Evolutionary conservation across 1,140 invertebrate species (phyloP).

Genomic region (Telenomus remus): DNA sequence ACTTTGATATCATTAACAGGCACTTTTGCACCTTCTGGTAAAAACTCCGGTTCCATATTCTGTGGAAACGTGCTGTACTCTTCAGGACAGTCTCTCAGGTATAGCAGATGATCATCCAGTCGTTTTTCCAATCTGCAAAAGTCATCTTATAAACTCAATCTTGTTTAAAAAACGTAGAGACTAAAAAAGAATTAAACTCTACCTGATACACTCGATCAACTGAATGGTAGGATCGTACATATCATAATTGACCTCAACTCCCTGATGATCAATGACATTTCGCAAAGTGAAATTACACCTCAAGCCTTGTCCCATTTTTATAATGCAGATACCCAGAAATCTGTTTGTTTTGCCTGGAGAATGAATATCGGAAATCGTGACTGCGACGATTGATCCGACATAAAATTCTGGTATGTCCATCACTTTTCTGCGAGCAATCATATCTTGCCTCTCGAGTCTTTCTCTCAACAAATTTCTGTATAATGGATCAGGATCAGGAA

Average conservation of each 20-base stretch:
- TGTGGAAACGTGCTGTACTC: conserved; percentile 96
- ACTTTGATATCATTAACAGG: conserved; percentile 93
- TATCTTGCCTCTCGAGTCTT: conserved; percentile 93
- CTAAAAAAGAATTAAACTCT: conserved; percentile 6
- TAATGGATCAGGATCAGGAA: conserved; percentile 88
- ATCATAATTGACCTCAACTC: conserved; percentile 91
- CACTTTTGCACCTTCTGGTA: conserved; percentile 85
- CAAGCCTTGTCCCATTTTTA: conserved; percentile 86
- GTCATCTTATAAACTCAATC: too few species aligned
- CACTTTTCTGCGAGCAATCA: conserved; percentile 88
- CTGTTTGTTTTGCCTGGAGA: conserved; percentile 88
- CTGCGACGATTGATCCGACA: conserved; percentile 94
- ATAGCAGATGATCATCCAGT: conserved; percentile 91
- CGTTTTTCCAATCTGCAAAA: conserved; percentile 92
- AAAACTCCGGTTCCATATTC: conserved; percentile 90
- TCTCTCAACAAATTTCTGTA: conserved; percentile 89
- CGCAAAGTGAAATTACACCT: conserved; percentile 89
- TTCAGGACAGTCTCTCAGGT: conserved; percentile 93
- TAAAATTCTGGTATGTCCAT: conserved; percentile 98
- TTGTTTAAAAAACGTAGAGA: too few species aligned
- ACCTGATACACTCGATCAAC: conserved; percentile 83
- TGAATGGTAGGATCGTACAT: conserved; percentile 96
- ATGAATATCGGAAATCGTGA: conserved; percentile 92
- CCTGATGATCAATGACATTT: conserved; percentile 94
- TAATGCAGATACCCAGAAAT: conserved; percentile 98